phyloP scores from a whole-genome alignment of 2,888 invertebrate genomes.

The Drosophila anomalipes region DNA sequence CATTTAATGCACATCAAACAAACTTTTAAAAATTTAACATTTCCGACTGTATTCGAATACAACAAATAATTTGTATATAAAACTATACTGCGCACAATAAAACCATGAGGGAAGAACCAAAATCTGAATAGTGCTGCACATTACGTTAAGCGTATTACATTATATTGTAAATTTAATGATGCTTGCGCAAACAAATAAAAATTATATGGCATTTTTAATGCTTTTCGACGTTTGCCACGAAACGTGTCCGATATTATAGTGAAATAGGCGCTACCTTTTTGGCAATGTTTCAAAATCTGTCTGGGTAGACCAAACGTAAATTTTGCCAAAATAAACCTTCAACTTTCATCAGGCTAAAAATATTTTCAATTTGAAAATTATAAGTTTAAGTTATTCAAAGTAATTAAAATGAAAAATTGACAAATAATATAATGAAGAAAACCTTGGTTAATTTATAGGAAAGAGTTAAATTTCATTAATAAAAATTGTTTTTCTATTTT shows the following conservation, averaged over 20 bases:
- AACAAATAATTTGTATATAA: slow-evolving; percentile 1
- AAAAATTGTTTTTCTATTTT: not conserved
- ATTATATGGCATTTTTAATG: slow-evolving; percentile 44
- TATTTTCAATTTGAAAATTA: slow-evolving; percentile 1
- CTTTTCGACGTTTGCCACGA: slow-evolving; percentile 36
- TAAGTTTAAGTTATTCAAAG: not conserved
- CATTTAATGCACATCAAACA: slow-evolving; percentile 40
- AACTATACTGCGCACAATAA: not conserved
- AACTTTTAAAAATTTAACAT: slow-evolving; percentile 26
- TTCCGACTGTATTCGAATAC: not conserved
- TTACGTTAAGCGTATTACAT: slow-evolving; percentile 28
- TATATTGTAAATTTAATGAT: slow-evolving; percentile 31
- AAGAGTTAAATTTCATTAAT: not conserved
- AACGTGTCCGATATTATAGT: slow-evolving; percentile 21
- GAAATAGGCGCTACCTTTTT: slow-evolving; percentile 37
- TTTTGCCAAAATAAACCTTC: slow-evolving; percentile 29
- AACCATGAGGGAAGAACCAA: not conserved
- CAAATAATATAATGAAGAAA: not conserved
- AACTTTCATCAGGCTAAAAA: slow-evolving; percentile 11
- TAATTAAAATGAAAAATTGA: not conserved
- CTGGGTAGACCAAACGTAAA: slow-evolving; percentile 24
- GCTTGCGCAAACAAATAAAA: slow-evolving; percentile 24
- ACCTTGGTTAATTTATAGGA: not conserved
- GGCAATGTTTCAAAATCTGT: slow-evolving; percentile 57
- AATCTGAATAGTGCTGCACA: slow-evolving; percentile 1